Conservation (phyloP, 2,797 vertebrate genomes). For the Lacerta agilis region DNA sequence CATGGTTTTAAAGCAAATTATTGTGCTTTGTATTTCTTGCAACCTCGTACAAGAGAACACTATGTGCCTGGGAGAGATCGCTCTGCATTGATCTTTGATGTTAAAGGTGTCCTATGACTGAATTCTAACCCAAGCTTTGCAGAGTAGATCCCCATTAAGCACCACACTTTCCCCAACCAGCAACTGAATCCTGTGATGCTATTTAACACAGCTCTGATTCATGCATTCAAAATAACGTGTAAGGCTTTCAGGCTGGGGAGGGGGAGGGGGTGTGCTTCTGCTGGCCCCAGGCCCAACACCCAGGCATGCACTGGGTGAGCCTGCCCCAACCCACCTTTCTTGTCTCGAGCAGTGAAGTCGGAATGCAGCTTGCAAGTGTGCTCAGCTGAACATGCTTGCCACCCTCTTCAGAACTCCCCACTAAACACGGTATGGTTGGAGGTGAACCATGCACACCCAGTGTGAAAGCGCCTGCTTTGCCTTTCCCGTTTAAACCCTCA, state of each 20-base stretch:
- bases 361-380: background rate
- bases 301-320: too few species aligned
- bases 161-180: background rate
- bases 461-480: too few species aligned
- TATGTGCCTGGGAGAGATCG: background rate
- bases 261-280: too few species aligned
- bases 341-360: background rate
- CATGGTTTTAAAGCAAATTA: conserved; percentile 40
- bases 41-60: background rate
- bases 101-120: background rate
- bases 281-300: background rate
- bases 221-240: background rate
- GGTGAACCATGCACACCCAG: background rate
- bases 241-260: too few species aligned
- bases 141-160: background rate
- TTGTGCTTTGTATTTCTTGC: conserved; percentile 24
- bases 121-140: background rate
- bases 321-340: too few species aligned
- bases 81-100: conserved; percentile 9
- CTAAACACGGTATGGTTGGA: background rate
- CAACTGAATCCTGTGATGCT: background rate
- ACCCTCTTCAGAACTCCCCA: background rate
- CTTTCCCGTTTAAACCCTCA: too few species aligned
- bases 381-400: background rate
- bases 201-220: background rate